Base-by-base conservation (phyloP, 1,140 invertebrate genomes). In the Doryteuthis pealeii region DNA sequence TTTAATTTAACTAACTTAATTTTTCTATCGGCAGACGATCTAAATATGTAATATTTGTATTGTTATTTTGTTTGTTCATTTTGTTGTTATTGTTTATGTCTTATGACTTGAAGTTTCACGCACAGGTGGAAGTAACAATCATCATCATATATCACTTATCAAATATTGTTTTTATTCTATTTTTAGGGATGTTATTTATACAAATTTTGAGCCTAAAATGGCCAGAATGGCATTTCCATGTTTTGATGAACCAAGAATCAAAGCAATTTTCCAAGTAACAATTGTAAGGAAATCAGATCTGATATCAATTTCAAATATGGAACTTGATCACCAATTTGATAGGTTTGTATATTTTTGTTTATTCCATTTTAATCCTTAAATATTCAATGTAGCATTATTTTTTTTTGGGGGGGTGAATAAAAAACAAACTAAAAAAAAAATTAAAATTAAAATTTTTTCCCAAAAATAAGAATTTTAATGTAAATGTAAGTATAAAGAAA, bases 161-260 rank as follows among this genome's bases (percentile, higher is more conserved):
- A 12, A 62, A 62, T n/a, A 62, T 62, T 62, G 5, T 62, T 62
- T 22, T 62, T 15, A n/a, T 62, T 8, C 2, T 28, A 40, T 30
- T 70, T 58, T 89, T 93, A 5, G 88, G 93, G 83, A 88, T 71
- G 73, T 86, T 28, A 81, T 83, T 12, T 81, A 81, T 0, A 83
- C 83, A 15, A 95, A 98, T 83, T 96, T 98, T 81, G 93, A 98
- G 84, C 90, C 95, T 0, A 94, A 92, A 0, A 91, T 94, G 77
- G 96, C 96, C 0, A 90, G 96, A 72, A 90, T 92, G 74, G 95
- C 93, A 1, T 98, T 98, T 86, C 96, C 96, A 0, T 98, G 96
- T 88, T 98, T 98, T 85, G 97, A 99, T 85, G 97, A 99, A 83
- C 97, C 97, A 0, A 90, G 90, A 4, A 91, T 95, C 81, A 99